Evolutionary conservation across 2,113 vertebrate species (phyloP), one percentile per base, ranked within the genome.

Genomic region (Enhydra lutris): DNA sequence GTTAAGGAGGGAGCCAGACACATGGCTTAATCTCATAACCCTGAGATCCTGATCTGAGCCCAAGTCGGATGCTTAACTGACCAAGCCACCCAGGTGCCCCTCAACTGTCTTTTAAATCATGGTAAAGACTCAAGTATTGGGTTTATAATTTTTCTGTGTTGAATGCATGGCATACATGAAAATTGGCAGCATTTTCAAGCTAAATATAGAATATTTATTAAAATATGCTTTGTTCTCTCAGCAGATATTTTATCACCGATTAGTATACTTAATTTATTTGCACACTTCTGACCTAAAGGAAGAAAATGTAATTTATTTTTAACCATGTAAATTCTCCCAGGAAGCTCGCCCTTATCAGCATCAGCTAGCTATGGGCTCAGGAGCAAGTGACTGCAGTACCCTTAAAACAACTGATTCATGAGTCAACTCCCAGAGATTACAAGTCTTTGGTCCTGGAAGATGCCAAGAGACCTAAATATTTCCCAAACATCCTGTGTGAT

Each of bases 251-350:
- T 95, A 85, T 29, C 18, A 52, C 10, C 47, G 26, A 89, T 86
- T 92, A 7, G 20, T 29, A 36, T 29, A 13, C 63, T 91, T 88
- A 78, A 71, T 89, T 65, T 87, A 94, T 94, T 57, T 94, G 47
- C 31, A 92, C 6, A 47, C 5, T 86, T 10, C n/a, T 82, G 36
- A 76, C 39, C 50, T 91, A 69, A 61, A 85, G 17, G 10, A 94
- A 85, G 8, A 67, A 89, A 86, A 92, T 47, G 7, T n/a, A 79
- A 31, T 81, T 95, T 83, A 50, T 36, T 95, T 94, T 93, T 87
- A 91, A 59, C 17, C 11, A n/a, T 4, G 1, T 34, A n/a, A 17
- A 65, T 71, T 94, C 23, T 91, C 21, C 42, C 52, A 87, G 36
- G 21, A 90, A 93, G 14, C 21, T 29, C 42, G 2, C 2, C 39